Evolutionary conservation across 2,888 invertebrate genomes (phyloP).

Genomic region (Sicus ferrugineus): DNA sequence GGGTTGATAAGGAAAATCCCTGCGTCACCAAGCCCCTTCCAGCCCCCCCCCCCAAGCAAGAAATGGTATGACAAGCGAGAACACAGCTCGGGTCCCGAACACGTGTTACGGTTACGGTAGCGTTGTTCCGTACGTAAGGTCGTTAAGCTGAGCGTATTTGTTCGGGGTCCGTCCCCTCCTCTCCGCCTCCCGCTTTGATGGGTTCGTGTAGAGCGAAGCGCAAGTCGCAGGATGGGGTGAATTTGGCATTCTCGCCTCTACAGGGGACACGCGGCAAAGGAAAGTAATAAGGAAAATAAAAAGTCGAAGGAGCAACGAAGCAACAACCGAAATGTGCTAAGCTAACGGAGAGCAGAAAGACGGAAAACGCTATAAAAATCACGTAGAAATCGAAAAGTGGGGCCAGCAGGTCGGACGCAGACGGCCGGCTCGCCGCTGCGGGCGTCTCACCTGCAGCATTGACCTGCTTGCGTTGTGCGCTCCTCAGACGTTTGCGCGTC

Average conservation of each 20-base stretch:
- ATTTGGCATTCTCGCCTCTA: no score
- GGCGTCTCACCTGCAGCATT: conserved; percentile 2
- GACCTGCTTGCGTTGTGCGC: conserved; percentile 3
- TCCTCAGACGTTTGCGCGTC: neutral
- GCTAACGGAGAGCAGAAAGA: neutral
- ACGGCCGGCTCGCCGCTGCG: neutral
- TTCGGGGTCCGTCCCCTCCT: neutral
- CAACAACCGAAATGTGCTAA: neutral
- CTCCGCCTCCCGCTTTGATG: neutral
- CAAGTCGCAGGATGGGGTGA: neutral
- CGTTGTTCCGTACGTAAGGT: conserved; percentile 1
- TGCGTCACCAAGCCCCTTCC: neutral
- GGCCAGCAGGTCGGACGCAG: neutral
- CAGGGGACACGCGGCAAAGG: neutral
- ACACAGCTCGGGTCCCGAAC: neutral
- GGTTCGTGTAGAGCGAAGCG: neutral
- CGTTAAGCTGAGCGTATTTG: neutral
- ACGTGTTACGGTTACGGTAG: conserved; percentile 1
- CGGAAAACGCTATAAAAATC: neutral
- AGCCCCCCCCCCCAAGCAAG: neutral
- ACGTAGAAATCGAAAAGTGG: conserved; percentile 12
- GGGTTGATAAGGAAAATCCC: conserved; percentile 1
- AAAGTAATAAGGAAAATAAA: neutral
- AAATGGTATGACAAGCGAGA: neutral
- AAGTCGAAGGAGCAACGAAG: neutral